These are phyloP conservation scores for Epistrophe eligans DNA, from an alignment of 2,888 invertebrate genomes.

Conservation along the genomic window DNA sequence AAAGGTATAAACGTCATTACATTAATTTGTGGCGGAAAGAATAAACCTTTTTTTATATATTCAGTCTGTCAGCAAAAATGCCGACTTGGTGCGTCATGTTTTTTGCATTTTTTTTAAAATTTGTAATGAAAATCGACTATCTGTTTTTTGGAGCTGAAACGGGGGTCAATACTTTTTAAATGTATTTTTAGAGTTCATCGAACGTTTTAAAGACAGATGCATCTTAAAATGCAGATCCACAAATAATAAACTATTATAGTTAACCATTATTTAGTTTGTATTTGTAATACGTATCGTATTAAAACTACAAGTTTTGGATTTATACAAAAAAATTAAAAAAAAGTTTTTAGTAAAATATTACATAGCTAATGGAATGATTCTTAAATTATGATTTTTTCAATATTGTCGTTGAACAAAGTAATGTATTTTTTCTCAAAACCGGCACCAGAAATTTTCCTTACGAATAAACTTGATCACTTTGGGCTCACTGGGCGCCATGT, in stretches of 20 bases:
- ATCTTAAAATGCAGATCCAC: neutral
- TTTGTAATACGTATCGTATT: too few relatives aligned
- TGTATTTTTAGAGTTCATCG: neutral
- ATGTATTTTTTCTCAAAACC: too few relatives aligned
- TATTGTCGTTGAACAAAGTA: too few relatives aligned
- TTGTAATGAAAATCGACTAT: neutral
- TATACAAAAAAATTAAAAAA: too few relatives aligned
- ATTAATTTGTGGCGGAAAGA: neutral
- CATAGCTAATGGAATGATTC: too few relatives aligned
- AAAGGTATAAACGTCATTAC: neutral
- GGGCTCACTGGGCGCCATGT: too few relatives aligned
- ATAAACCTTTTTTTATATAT: slow-evolving; percentile 1
- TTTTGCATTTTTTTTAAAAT: neutral
- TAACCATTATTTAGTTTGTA: too few relatives aligned
- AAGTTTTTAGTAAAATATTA: too few relatives aligned
- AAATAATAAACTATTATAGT: neutral
- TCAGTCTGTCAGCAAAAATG: neutral
- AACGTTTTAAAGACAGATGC: neutral
- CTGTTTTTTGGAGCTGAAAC: neutral
- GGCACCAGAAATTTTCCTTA: too few relatives aligned
- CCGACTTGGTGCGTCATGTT: neutral
- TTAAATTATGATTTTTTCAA: too few relatives aligned
- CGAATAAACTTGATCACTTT: too few relatives aligned
- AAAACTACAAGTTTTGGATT: too few relatives aligned
- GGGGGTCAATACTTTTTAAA: neutral